Percentiles rank a stretch among this genome's conserved stretches.
Evolutionary conservation across 2,888 invertebrate genomes (phyloP).

Genomic region (Prosapia bicincta): DNA sequence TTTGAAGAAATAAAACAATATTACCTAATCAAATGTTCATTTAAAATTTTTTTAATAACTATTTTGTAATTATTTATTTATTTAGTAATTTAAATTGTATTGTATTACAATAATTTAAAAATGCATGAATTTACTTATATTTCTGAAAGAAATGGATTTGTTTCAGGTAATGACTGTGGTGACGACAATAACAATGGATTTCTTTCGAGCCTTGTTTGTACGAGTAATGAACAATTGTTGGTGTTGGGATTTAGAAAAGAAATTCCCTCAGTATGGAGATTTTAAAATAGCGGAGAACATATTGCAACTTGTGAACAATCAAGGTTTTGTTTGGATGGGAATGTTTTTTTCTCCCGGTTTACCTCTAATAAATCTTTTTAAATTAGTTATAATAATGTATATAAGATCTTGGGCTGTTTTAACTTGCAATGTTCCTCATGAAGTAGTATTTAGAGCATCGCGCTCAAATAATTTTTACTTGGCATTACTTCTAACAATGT

Average conservation of each 20-base stretch:
- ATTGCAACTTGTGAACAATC: constrained; percentile 92
- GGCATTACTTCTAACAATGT: constrained; percentile 83
- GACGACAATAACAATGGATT: constrained; percentile 82
- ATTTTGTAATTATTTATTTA: no score
- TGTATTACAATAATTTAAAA: no score
- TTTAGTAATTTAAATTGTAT: no score
- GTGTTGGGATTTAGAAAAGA: constrained; percentile 97
- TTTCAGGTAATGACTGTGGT: constrained; percentile 73
- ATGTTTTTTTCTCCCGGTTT: constrained; percentile 96
- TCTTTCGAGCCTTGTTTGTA: constrained; percentile 87
- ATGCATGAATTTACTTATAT: no score
- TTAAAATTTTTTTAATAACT: no score
- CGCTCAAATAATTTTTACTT: constrained; percentile 96
- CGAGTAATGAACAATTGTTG: constrained; percentile 88
- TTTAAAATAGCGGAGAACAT: constrained; percentile 99
- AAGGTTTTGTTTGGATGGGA: constrained; percentile 98
- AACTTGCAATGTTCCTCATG: constrained; percentile 94
- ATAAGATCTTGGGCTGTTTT: constrained; percentile 94
- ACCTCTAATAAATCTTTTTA: constrained; percentile 83
- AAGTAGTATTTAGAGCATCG: constrained; percentile 73
- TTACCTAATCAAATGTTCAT: no score
- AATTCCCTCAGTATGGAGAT: constrained; percentile 94
- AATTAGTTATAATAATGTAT: constrained; percentile 91
- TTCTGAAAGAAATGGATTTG: no score
- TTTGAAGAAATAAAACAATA: no score